phyloP scores from a whole-genome alignment of 2,797 vertebrate species.

The Artibeus jamaicensis region DNA sequence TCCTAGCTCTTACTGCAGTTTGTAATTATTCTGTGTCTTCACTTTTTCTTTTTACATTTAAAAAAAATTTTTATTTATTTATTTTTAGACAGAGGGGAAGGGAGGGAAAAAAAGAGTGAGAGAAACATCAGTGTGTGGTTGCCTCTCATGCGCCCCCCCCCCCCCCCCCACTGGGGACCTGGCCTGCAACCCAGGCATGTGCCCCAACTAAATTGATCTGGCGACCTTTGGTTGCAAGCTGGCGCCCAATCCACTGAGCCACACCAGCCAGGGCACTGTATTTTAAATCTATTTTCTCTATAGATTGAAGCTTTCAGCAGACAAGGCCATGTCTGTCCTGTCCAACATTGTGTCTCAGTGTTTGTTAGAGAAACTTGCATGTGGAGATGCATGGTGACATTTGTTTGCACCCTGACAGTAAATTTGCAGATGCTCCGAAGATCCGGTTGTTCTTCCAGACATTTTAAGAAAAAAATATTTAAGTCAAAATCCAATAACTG shows the following conservation, averaged over 20 bases:
- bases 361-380: neutral
- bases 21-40: slow-evolving; percentile 24
- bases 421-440: neutral
- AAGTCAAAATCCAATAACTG: slow-evolving; percentile 3
- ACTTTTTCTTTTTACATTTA: neutral
- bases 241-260: too few relatives aligned
- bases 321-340: neutral
- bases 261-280: neutral
- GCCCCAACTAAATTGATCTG: too few relatives aligned
- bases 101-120: too few relatives aligned
- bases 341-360: neutral
- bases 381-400: neutral
- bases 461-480: slow-evolving; percentile 40
- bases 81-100: too few relatives aligned
- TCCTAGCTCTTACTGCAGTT: neutral
- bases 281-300: neutral
- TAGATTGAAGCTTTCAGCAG: neutral
- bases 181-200: too few relatives aligned
- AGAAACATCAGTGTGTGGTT: too few relatives aligned
- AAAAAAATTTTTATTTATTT: too few relatives aligned
- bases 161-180: too few relatives aligned
- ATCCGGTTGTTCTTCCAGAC: slow-evolving; percentile 30
- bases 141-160: too few relatives aligned
- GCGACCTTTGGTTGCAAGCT: too few relatives aligned
- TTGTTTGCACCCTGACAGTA: neutral